Evolutionary conservation across 2,888 invertebrate genomes (phyloP), one percentile per base, ranked within the genome.

Genomic region (Trypoxylon attenuatum): DNA sequence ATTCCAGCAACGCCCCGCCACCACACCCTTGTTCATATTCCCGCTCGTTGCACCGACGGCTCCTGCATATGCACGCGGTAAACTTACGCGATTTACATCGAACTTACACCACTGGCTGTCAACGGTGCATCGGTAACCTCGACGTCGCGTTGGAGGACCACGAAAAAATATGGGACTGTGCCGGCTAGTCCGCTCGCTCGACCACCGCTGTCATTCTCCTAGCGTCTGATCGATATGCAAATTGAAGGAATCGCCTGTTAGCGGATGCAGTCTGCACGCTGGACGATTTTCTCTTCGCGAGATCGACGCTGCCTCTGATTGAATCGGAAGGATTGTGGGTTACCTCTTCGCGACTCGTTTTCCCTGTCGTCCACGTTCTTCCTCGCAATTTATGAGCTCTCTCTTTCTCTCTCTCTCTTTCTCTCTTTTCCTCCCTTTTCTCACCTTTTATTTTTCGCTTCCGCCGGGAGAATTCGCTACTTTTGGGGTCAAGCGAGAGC

Each of bases 21-120:
- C 67, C 73, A 70, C 73, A 71, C 74, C 77, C 77, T 71, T 73
- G 70, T 67, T 76, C 76, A 52, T 73, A 66, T 65, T 57, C 54
- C 49, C 54, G 63, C 51, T 49, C 43, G 58, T 63, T 56, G 66
- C 73, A 73, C 42, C 57, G n/a, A n/a, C n/a, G 18, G 49, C 57
- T 62, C 50, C 62, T 62, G 66, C 70, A 70, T 67, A 65, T 65
- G 64, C 66, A 66, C 54, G 63, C 47, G 56, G 63, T 54, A 77
- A 68, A 77, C 73, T 76, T 72, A 72, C 54, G 64, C 59, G 64
- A 61, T 74, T 74, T 69, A 61, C 73, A 64, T 59, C 52, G 64
- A 66, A 75, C 72, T 69, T 72, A 70, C 61, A 56, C 50, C 5
- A 8, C 49, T 27, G 22, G 51, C 60, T 53, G 60, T 63, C 65